phyloP scores from a whole-genome alignment of 1,140 invertebrate genomes.

The Adelges cooleyi region DNA sequence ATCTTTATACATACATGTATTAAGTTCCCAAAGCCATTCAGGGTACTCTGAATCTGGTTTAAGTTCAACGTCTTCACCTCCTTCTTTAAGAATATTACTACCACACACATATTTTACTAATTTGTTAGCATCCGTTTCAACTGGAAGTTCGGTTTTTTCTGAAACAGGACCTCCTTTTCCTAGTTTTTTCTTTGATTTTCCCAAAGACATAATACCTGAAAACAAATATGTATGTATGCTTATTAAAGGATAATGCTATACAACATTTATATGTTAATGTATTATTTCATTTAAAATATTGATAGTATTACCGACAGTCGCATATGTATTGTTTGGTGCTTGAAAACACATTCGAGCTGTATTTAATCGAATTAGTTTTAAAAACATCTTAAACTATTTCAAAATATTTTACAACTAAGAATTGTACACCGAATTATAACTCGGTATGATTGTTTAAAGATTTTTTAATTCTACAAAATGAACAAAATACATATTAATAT shows the following conservation, averaged over 20 bases:
- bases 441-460: no score
- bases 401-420: no score
- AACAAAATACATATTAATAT: no score
- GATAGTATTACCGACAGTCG: background rate
- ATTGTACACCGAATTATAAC: no score
- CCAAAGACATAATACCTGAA: constrained; percentile 23
- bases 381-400: background rate
- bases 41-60: constrained; percentile 82
- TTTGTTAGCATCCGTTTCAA: constrained; percentile 73
- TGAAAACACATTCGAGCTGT: background rate
- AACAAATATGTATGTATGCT: background rate
- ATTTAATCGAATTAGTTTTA: background rate
- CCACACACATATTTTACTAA: constrained; percentile 75
- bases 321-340: constrained; percentile 2
- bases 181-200: constrained; percentile 41
- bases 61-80: constrained; percentile 70
- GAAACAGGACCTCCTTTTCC: constrained; percentile 45
- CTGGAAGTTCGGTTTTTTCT: constrained; percentile 63
- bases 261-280: no score
- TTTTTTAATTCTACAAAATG: no score
- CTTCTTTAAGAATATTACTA: constrained; percentile 62
- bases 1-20: no score
- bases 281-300: no score
- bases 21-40: constrained; percentile 78
- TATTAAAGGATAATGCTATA: background rate